These are phyloP conservation scores for Zeuzera pyrina DNA, from an alignment of 2,888 invertebrate species.

Conservation along the genomic window DNA sequence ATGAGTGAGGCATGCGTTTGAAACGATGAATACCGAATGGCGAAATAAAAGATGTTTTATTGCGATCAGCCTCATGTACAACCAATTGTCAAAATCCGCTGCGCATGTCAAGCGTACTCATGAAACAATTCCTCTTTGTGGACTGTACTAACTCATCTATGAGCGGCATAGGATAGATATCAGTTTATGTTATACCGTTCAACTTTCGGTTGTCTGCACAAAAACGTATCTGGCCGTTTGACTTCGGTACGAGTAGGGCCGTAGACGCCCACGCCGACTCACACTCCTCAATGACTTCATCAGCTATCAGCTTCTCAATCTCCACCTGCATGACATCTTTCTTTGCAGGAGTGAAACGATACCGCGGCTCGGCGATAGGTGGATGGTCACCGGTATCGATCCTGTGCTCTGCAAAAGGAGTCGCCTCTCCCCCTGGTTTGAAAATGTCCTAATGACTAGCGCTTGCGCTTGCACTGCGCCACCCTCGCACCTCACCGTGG, in stretches of 20 bases:
- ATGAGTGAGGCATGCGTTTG: slow-evolving; percentile 23
- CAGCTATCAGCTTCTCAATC: slow-evolving; percentile 21
- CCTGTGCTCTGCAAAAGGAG: slow-evolving; percentile 14
- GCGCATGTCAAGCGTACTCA: slow-evolving; percentile 29
- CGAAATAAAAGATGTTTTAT: slow-evolving; percentile 23
- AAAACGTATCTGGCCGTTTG: slow-evolving; percentile 18
- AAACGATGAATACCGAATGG: slow-evolving; percentile 21
- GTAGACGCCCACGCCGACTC: slow-evolving; percentile 28
- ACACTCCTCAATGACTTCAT: slow-evolving; percentile 27
- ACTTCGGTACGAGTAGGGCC: slow-evolving; percentile 27
- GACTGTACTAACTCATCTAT: slow-evolving; percentile 30
- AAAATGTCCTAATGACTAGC: slow-evolving; percentile 8
- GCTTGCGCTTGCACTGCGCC: too few relatives aligned
- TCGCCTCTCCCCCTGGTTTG: slow-evolving; percentile 11
- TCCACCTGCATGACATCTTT: slow-evolving; percentile 18
- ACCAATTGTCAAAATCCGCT: slow-evolving; percentile 32
- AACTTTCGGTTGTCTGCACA: slow-evolving; percentile 26
- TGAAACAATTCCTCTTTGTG: slow-evolving; percentile 17
- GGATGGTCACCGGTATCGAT: slow-evolving; percentile 22
- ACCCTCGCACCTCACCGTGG: too few relatives aligned
- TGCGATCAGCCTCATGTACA: slow-evolving; percentile 14
- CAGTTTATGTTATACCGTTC: slow-evolving; percentile 12
- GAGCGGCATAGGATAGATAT: slow-evolving; percentile 24
- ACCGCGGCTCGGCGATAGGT: slow-evolving; percentile 27
- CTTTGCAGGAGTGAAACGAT: slow-evolving; percentile 22